A percentile compares a stretch with the other conserved stretches of the same genome.
Evolutionary conservation across 2,113 vertebrate genomes (phyloP).

Genomic region (Pitta sordida): DNA sequence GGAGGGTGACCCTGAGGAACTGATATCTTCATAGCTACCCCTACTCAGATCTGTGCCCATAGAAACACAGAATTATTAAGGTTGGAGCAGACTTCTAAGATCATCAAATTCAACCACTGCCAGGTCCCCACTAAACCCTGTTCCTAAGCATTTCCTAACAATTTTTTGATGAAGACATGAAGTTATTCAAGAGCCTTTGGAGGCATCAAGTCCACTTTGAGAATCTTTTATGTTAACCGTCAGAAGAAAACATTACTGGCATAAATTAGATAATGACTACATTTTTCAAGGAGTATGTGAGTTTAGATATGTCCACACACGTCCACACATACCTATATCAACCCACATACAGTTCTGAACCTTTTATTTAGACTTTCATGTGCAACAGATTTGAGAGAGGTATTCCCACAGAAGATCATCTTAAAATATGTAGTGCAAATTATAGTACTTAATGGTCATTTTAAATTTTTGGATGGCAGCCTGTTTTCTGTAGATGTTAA

Average conservation of each 20-base stretch:
- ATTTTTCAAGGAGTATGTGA: background rate
- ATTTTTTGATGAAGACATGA: background rate
- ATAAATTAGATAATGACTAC: background rate
- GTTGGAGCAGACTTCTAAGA: background rate
- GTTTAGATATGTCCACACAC: accelerated
- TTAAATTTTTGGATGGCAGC: background rate
- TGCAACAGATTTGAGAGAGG: background rate
- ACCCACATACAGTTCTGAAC: background rate
- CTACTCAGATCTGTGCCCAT: background rate
- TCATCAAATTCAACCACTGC: background rate
- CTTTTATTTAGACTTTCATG: background rate
- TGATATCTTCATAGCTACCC: background rate
- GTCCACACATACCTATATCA: background rate
- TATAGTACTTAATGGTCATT: background rate
- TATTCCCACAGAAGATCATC: background rate
- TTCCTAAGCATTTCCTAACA: background rate
- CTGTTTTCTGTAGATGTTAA: background rate
- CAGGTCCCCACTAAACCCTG: background rate
- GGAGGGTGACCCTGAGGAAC: background rate
- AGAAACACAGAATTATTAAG: background rate
- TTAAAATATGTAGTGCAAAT: background rate
- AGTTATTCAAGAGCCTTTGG: background rate
- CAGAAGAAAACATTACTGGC: background rate
- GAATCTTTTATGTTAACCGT: background rate
- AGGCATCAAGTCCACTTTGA: background rate